Base-by-base conservation (phyloP, 2,113 vertebrate species). In the Laticauda laticaudata region DNA sequence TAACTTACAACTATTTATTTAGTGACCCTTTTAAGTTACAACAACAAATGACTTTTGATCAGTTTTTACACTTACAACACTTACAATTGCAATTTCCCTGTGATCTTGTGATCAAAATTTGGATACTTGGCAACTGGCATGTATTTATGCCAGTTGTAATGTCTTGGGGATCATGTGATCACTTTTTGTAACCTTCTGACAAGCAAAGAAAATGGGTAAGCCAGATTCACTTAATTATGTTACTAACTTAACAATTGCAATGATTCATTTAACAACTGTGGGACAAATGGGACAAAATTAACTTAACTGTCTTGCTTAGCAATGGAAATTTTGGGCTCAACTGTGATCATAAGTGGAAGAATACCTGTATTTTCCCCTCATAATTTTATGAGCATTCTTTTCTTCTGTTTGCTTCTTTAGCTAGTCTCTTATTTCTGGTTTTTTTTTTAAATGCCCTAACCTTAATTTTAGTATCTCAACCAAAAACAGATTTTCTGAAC, bases 401-500 rank as follows among this genome's bases (percentile, higher is more conserved):
- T 81, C 6, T 39, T 3, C 34, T 81, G 69, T 81, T 81, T 81
- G n/a, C 34, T 81, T 39, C 34, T 81, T 75, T 15, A 75, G 14
- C 18, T 81, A 20, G 34, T 81, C 6, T 75, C 69, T 75, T 81
- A 39, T 39, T 81, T 20, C 15, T 8, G 34, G 34, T 29, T n/a
- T 4, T 75, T 81, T 39, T 75, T 75, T 34, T 26, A 87, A 87
- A 53, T 87, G 5, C 5, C 11, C 9, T 43, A 39, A 48, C 3
- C 56, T 85, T 34, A 92, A 26, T 29, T 56, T 92, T 93, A 94
- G 14, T 90, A 51, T 94, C 94, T 91, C 93, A 91, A 95, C 88
- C 69, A 88, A 94, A 95, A 57, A 26, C 90, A 91, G 94, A 89
- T 93, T 51, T 94, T 95, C 54, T 1, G 55, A 45, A 23, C 21